Percentiles rank a stretch among this genome's conserved stretches.
Conservation (phyloP, 2,113 vertebrate genomes). For the Thalassoma bifasciatum region DNA sequence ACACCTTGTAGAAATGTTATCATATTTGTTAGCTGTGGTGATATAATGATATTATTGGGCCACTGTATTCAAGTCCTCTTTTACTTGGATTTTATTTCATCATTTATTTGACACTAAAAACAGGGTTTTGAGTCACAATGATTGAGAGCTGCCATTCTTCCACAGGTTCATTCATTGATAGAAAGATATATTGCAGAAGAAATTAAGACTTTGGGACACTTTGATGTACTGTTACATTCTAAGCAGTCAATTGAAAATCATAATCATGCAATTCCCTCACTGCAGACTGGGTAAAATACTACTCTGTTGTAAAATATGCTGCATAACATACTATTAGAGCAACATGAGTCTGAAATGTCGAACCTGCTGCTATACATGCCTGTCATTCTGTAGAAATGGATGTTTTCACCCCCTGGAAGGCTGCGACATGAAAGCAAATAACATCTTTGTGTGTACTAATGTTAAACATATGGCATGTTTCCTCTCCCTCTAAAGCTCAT, state of each 20-base stretch:
- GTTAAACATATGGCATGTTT: not conserved
- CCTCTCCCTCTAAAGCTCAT: not conserved
- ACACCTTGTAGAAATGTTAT: too few relatives aligned
- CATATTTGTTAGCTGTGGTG: too few relatives aligned
- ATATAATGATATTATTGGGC: too few relatives aligned
- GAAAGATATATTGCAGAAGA: too few relatives aligned
- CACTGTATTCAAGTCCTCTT: too few relatives aligned
- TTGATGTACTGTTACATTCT: conserved; percentile 17
- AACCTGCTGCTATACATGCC: not conserved
- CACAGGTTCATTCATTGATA: too few relatives aligned
- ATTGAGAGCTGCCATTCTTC: too few relatives aligned
- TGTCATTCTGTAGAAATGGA: not conserved
- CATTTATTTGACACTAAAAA: too few relatives aligned
- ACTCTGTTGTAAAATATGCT: conserved; percentile 13
- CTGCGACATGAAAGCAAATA: not conserved
- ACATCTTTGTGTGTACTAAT: not conserved
- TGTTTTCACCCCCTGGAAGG: not conserved
- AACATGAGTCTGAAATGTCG: not conserved
- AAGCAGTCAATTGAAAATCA: not conserved
- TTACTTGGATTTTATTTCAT: too few relatives aligned
- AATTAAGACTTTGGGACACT: too few relatives aligned
- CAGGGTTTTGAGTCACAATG: too few relatives aligned
- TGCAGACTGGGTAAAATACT: conserved; percentile 12
- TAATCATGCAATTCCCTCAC: not conserved
- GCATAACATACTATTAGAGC: conserved; percentile 14